phyloP scores from a whole-genome alignment of 1,140 invertebrate genomes.

The Ceratina calcarata region DNA sequence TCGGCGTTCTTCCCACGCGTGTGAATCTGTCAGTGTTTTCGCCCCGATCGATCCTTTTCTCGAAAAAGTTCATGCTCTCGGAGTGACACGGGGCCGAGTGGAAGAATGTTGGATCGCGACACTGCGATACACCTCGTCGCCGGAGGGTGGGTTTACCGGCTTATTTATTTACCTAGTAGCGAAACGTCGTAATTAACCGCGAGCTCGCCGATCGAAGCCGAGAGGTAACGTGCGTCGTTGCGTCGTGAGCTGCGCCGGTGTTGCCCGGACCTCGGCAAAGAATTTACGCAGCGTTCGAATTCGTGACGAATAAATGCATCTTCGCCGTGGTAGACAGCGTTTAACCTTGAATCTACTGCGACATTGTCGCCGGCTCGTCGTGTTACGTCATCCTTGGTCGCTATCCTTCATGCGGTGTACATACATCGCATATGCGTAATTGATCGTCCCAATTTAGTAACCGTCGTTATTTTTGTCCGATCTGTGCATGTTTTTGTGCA shows the following conservation, averaged over 20 bases:
- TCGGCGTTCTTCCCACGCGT: not conserved
- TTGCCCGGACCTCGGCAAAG: not conserved
- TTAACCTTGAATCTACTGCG: not conserved
- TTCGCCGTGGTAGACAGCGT: too few species aligned
- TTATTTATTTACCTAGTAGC: constrained; percentile 39
- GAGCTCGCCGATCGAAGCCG: not conserved
- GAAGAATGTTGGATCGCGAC: constrained; percentile 87
- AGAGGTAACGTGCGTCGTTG: not conserved
- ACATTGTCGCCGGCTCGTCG: constrained; percentile 26
- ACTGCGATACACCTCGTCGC: constrained; percentile 92
- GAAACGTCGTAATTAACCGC: too few species aligned
- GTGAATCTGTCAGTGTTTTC: constrained; percentile 6
- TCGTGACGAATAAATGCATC: too few species aligned
- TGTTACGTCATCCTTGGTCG: constrained; percentile 31
- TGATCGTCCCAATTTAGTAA: constrained; percentile 35
- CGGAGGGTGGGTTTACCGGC: constrained; percentile 86
- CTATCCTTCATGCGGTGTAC: not conserved
- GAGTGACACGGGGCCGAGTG: constrained; percentile 31
- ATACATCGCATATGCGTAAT: not conserved
- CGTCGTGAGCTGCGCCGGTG: not conserved
- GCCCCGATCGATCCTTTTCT: not conserved
- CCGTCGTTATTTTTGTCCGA: not conserved
- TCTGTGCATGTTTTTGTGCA: not conserved
- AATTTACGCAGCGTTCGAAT: not conserved
- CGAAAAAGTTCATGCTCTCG: constrained; percentile 52